These are phyloP conservation scores for Triplophysa bombifrons DNA, from an alignment of 2,797 vertebrate genomes.

Conservation along the genomic window DNA sequence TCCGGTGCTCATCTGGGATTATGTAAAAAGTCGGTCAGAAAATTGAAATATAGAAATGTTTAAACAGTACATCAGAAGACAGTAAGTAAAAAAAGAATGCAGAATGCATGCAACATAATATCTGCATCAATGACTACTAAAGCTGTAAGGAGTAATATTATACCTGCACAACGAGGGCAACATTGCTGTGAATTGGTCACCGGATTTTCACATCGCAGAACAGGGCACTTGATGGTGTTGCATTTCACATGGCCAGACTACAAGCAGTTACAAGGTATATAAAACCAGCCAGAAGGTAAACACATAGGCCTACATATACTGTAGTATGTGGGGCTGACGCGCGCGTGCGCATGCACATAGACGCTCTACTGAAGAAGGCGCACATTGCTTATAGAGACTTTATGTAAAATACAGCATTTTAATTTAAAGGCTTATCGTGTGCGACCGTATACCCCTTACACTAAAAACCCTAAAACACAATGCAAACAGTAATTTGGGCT, in stretches of 20 bases:
- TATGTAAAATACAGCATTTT: background rate
- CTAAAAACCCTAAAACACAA: background rate
- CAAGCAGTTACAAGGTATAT: background rate
- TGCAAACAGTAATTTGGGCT: background rate
- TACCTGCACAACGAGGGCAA: constrained; percentile 90
- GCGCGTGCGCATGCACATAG: constrained; percentile 1
- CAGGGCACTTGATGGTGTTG: constrained; percentile 87
- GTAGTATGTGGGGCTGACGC: background rate
- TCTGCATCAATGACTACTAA: background rate
- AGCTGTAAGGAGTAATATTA: background rate
- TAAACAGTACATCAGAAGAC: too few relatives aligned
- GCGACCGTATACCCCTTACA: too few relatives aligned
- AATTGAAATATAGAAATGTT: background rate
- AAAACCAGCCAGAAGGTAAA: background rate
- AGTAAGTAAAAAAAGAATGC: too few relatives aligned
- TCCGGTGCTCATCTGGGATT: constrained; percentile 78
- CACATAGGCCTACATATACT: background rate
- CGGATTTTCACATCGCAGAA: constrained; percentile 82
- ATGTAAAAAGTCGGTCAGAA: background rate
- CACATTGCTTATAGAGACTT: background rate
- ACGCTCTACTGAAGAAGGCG: background rate
- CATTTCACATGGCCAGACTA: constrained; percentile 85
- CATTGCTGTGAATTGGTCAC: constrained; percentile 87
- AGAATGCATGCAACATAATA: background rate
- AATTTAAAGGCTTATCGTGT: background rate